These are phyloP conservation scores for Drosophila prosaltans DNA, from an alignment of 1,140 invertebrate species.

Conservation along the genomic window DNA sequence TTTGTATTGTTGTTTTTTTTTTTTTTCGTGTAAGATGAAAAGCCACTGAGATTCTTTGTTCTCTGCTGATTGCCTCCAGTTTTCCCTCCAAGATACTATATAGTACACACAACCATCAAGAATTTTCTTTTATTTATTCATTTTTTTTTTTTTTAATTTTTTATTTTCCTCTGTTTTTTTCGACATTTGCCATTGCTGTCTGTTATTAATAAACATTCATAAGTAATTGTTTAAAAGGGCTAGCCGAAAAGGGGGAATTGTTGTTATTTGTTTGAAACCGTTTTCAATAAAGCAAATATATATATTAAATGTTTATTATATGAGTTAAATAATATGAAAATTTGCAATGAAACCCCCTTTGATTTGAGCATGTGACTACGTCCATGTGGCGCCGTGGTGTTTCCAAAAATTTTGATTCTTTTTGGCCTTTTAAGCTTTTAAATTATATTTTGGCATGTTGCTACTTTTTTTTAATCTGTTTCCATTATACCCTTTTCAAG, in stretches of 20 bases:
- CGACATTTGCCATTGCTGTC: constrained; percentile 20
- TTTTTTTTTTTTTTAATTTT: constrained; percentile 13
- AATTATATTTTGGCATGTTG: constrained; percentile 63
- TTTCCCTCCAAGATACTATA: constrained; percentile 11
- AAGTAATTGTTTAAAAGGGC: constrained; percentile 35
- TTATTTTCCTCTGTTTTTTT: constrained; percentile 21
- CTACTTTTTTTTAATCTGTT: constrained; percentile 39
- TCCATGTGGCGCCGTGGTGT: constrained; percentile 37
- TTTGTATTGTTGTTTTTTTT: background rate
- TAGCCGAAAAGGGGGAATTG: constrained; percentile 10
- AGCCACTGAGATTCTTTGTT: constrained; percentile 5
- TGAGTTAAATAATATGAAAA: background rate
- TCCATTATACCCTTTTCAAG: background rate
- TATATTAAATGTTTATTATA: no score
- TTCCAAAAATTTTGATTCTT: constrained; percentile 24
- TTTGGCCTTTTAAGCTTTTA: constrained; percentile 57
- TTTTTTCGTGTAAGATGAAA: constrained; percentile 3
- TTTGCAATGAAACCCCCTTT: constrained; percentile 27
- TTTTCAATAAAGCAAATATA: no score
- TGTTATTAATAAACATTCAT: constrained; percentile 65
- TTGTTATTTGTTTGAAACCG: background rate
- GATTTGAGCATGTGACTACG: background rate
- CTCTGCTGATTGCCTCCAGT: background rate
- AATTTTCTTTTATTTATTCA: constrained; percentile 13
- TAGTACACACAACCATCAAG: constrained; percentile 32